Percentiles rank a stretch among this genome's conserved stretches.
Conservation (phyloP, 2,888 invertebrate species). For the Pedicia rivosa region DNA sequence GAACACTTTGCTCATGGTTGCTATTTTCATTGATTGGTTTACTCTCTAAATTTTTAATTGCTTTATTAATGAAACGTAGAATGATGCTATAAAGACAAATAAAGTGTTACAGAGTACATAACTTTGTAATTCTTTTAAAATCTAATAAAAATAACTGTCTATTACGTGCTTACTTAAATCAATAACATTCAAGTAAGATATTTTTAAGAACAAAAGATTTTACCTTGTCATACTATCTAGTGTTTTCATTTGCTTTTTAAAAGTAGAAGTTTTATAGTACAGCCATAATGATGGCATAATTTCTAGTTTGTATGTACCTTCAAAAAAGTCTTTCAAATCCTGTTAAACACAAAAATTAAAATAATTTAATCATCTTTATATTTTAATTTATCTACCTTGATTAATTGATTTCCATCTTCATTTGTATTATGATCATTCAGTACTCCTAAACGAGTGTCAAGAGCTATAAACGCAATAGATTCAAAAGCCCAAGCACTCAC, state of each 20-base stretch:
- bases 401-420: too few species aligned
- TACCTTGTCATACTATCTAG: slow-evolving; percentile 19
- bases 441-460: slow-evolving; percentile 25
- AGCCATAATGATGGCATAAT: slow-evolving; percentile 24
- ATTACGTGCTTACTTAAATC: too few species aligned
- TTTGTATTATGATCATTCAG: slow-evolving; percentile 12
- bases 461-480: slow-evolving; percentile 30
- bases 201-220: slow-evolving; percentile 5
- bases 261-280: slow-evolving; percentile 20
- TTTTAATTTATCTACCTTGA: too few species aligned
- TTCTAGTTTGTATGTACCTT: slow-evolving; percentile 16
- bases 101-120: too few species aligned
- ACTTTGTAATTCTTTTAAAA: too few species aligned
- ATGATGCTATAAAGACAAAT: too few species aligned
- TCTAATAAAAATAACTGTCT: too few species aligned
- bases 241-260: slow-evolving; percentile 16
- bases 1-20: slow-evolving; percentile 36
- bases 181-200: too few species aligned
- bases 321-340: slow-evolving; percentile 8
- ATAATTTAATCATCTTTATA: too few species aligned
- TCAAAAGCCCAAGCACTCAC: slow-evolving; percentile 41
- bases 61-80: too few species aligned
- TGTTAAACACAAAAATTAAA: neutral
- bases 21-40: slow-evolving; percentile 14
- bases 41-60: neutral